A percentile compares a stretch with the other conserved stretches of the same genome.
These are phyloP conservation scores for Saccostrea echinata DNA, from an alignment of 1,140 invertebrate species.

Conservation along the genomic window DNA sequence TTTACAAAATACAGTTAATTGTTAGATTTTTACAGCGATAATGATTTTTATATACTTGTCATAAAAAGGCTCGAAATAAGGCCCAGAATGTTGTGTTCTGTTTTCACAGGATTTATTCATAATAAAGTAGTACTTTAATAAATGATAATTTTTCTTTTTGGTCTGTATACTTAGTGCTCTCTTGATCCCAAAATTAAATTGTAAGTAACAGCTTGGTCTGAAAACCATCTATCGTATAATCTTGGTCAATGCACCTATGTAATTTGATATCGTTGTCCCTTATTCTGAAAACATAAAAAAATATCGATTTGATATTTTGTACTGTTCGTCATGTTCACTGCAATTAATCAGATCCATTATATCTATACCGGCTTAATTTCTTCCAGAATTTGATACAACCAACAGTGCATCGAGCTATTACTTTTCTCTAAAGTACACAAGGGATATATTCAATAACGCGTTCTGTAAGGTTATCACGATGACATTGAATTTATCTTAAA, in stretches of 20 bases:
- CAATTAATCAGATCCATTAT: not conserved
- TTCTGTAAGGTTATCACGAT: no score
- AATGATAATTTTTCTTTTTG: constrained; percentile 3
- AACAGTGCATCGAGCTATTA: not conserved
- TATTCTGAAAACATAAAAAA: not conserved
- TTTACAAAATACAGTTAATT: constrained; percentile 27
- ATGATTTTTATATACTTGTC: constrained; percentile 17
- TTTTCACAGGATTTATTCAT: constrained; percentile 3
- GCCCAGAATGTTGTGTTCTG: not conserved
- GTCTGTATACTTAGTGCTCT: not conserved
- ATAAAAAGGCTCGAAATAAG: not conserved
- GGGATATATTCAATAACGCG: no score
- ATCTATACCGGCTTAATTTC: not conserved
- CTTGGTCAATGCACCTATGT: not conserved
- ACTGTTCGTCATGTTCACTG: not conserved
- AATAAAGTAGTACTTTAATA: not conserved
- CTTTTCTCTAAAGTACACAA: no score
- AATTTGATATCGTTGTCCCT: not conserved
- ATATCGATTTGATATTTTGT: constrained; percentile 6
- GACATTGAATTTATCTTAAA: no score
- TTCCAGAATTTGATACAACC: not conserved
- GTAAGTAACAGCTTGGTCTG: not conserved
- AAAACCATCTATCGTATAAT: not conserved
- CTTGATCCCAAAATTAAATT: not conserved
- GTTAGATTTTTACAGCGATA: constrained; percentile 23